Percentiles rank a stretch among this genome's conserved stretches.
phyloP scores from a whole-genome alignment of 1,140 invertebrate genomes.

The Drosophila parvula region DNA sequence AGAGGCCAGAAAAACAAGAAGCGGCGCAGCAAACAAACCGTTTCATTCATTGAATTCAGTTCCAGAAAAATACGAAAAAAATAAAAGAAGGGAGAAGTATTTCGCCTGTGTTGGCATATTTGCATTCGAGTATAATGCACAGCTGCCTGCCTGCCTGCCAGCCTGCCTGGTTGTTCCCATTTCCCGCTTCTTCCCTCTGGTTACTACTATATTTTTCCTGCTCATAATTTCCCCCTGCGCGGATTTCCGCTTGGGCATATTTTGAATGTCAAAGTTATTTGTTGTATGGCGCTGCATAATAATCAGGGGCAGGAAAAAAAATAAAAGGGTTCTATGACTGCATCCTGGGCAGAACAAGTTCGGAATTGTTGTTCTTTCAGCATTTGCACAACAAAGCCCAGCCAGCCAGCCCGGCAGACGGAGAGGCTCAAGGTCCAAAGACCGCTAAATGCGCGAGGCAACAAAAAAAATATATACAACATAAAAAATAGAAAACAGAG shows the following conservation, averaged over 20 bases:
- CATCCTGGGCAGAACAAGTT: slow-evolving; percentile 51
- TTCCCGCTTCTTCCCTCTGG: slow-evolving; percentile 9
- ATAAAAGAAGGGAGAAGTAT: slow-evolving; percentile 19
- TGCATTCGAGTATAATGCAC: slow-evolving; percentile 38
- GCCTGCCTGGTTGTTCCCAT: slow-evolving; percentile 19
- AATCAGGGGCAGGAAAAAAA: slow-evolving; percentile 19
- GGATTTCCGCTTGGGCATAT: slow-evolving; percentile 52
- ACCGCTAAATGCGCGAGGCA: slow-evolving; percentile 39
- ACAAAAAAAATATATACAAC: slow-evolving; percentile 1
- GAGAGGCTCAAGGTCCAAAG: slow-evolving; percentile 59
- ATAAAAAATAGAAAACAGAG: slow-evolving; percentile 22
- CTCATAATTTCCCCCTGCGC: slow-evolving; percentile 25
- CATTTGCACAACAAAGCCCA: slow-evolving; percentile 40
- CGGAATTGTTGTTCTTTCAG: slow-evolving; percentile 18
- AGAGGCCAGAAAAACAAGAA: slow-evolving; percentile 10
- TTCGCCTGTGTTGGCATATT: slow-evolving; percentile 36
- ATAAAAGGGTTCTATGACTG: slow-evolving; percentile 36
- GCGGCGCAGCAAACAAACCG: slow-evolving; percentile 29
- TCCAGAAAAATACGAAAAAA: slow-evolving; percentile 12
- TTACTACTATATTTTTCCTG: slow-evolving; percentile 5
- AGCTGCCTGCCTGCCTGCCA: slow-evolving; percentile 14
- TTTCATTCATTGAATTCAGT: slow-evolving; percentile 73
- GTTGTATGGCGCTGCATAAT: slow-evolving; percentile 37
- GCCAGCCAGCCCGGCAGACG: slow-evolving; percentile 5
- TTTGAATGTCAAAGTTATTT: slow-evolving; percentile 77